Evolutionary conservation across 2,888 invertebrate species (phyloP).

Genomic region (Agriopis marginaria): DNA sequence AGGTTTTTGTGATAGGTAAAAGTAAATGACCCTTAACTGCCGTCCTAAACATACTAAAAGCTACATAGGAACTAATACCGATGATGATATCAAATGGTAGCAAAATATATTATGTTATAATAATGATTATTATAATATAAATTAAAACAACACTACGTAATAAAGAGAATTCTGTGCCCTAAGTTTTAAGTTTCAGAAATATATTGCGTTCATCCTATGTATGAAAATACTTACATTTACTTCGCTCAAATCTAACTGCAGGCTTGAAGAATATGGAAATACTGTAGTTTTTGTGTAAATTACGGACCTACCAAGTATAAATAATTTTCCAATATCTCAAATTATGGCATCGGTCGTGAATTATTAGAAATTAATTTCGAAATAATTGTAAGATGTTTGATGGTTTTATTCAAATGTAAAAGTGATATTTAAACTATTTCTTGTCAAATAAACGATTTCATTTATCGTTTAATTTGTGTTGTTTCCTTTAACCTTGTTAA

Average conservation of each 20-base stretch:
- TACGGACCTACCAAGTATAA: neutral
- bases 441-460: constrained; percentile 75
- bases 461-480: constrained; percentile 60
- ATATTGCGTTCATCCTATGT: too few relatives aligned
- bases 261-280: neutral
- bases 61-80: neutral
- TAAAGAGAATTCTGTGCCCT: too few relatives aligned
- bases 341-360: constrained; percentile 3
- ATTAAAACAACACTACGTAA: too few relatives aligned
- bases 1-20: neutral
- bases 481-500: constrained; percentile 46
- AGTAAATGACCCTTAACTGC: neutral
- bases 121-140: too few relatives aligned
- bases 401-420: constrained; percentile 62
- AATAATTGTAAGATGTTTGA: constrained; percentile 49
- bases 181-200: too few relatives aligned
- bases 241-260: too few relatives aligned
- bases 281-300: neutral
- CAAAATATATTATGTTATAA: too few relatives aligned
- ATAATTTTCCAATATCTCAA: neutral
- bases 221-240: too few relatives aligned
- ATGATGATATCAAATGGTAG: too few relatives aligned
- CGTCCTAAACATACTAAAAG: neutral
- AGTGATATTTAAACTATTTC: constrained; percentile 76
- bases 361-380: constrained; percentile 28